Percentiles rank a stretch among this genome's conserved stretches.
Conservation (phyloP, 2,797 vertebrate species). For the Oceanodroma leucorhoa region DNA sequence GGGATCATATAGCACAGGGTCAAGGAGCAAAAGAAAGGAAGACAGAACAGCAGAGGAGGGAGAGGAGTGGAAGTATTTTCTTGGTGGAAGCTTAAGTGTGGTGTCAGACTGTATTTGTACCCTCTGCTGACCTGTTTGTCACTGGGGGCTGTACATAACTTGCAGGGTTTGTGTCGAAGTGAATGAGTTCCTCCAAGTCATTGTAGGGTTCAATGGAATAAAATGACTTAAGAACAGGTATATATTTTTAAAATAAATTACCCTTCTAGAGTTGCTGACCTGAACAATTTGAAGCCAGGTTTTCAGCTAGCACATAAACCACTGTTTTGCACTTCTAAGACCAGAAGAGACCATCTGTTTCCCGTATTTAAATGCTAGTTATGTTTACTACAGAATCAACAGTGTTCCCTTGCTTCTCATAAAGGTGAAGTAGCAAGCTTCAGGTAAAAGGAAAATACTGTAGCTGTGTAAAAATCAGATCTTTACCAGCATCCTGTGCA, state of each 20-base stretch:
- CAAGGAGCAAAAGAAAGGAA: neutral
- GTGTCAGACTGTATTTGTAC: neutral
- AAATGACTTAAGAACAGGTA: neutral
- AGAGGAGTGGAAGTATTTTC: neutral
- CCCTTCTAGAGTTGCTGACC: neutral
- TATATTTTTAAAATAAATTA: neutral
- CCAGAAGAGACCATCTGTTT: neutral
- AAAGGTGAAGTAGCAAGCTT: neutral
- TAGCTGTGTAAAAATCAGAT: neutral
- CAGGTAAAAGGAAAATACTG: neutral
- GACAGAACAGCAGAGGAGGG: neutral
- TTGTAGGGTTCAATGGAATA: neutral
- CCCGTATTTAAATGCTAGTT: neutral
- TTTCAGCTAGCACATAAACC: neutral
- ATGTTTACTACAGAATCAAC: neutral
- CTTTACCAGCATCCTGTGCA: neutral
- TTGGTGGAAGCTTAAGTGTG: neutral
- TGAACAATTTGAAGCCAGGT: neutral
- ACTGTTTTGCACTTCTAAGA: neutral
- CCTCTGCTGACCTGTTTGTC: neutral
- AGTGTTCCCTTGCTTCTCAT: neutral
- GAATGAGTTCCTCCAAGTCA: neutral
- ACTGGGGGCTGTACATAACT: neutral
- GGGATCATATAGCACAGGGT: rapidly evolving
- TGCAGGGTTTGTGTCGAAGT: neutral